Evolutionary conservation across 2,888 invertebrate genomes (phyloP), one percentile per base, ranked within the genome.

Genomic region (Ctena decussata): DNA sequence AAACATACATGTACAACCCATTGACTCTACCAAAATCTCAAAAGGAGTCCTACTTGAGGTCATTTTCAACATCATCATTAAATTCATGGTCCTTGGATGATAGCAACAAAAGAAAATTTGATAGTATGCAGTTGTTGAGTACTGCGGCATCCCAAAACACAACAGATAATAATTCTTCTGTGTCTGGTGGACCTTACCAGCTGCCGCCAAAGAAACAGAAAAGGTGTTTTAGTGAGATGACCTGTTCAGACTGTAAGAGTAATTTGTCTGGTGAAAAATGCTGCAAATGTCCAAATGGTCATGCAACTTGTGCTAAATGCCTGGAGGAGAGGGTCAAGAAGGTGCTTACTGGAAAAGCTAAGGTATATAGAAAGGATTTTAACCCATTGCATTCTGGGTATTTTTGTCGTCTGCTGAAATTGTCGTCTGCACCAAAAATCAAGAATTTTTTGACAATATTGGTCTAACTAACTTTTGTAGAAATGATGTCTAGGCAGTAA

Each of bases 271-370:
- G 91, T 21, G 84, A 84, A 35, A 90, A 90, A 72, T 85, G 89
- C 35, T 94, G 93, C 0, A 90, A 88, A 30, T 95, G 94, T 85
- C 90, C 91, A 24, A 87, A 91, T 75, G 93, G 93, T 1, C 94
- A 94, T 87, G 85, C 88, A 11, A 92, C 93, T 27, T 94, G 94
- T 84, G 90, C 90, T 5, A 85, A 83, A 32, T 94, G 94, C 87
- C 89, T 94, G 53, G 92, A 94, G 82, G 92, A 90, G 72, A 91
- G 93, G 72, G 95, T 93, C 18, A 94, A 94, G 81, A 89, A 90
- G 30, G 91, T 95, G 27, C 91, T 95, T 21, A 92, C 94, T 8
- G 91, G 93, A 57, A 91, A 92, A 86, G 91, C 92, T 81, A 92
- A 92, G 89, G 92, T 92, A 46, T 30, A 73, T 72, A 73, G n/a